These are phyloP conservation scores for Lasiommata megera DNA, from an alignment of 2,888 invertebrate genomes.

Conservation along the genomic window DNA sequence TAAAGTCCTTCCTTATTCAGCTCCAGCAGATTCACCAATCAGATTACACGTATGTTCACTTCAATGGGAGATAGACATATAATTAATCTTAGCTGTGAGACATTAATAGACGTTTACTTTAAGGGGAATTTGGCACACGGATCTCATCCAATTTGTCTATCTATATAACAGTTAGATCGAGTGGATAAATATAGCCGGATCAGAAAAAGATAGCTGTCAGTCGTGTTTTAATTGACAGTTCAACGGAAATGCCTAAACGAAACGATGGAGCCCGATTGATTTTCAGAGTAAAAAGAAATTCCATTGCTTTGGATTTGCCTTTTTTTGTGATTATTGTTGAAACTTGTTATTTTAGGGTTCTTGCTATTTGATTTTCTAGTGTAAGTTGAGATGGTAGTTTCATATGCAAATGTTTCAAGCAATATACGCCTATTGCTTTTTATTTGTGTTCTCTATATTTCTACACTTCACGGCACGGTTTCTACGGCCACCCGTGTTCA, in stretches of 20 bases:
- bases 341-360: neutral
- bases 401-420: too few species aligned
- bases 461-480: too few species aligned
- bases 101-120: neutral
- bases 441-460: too few species aligned
- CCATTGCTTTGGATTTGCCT: neutral
- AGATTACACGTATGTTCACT: too few species aligned
- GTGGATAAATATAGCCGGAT: neutral
- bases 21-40: too few species aligned
- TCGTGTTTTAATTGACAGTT: neutral
- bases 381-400: too few species aligned
- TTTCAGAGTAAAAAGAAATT: neutral
- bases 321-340: neutral
- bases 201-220: neutral
- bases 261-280: slow-evolving; percentile 3
- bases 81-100: too few species aligned
- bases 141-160: neutral
- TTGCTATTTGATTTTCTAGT: too few species aligned
- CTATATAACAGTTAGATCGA: neutral
- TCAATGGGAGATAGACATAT: too few species aligned
- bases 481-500: too few species aligned
- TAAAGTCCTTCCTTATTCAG: too few species aligned
- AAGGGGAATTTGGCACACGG: neutral
- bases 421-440: too few species aligned
- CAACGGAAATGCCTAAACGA: neutral